phyloP scores from a whole-genome alignment of 1,140 invertebrate genomes.

The Tyrophagus putrescentiae region DNA sequence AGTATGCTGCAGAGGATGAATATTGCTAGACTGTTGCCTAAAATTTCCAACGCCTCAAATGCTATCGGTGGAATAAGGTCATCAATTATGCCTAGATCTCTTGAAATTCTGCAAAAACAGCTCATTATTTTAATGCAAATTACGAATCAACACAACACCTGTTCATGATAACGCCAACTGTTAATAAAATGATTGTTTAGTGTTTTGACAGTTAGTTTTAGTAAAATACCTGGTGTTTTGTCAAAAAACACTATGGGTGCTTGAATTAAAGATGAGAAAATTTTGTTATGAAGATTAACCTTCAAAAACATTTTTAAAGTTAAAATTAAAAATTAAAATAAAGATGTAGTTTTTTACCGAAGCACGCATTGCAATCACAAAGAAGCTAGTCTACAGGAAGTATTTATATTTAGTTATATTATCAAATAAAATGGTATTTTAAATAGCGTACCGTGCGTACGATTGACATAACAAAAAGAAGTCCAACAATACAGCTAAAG shows the following conservation, averaged over 20 bases:
- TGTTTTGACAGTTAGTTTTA: no score
- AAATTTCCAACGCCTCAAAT: constrained; percentile 51
- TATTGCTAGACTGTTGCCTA: constrained; percentile 10
- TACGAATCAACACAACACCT: no score
- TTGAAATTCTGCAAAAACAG: constrained; percentile 23
- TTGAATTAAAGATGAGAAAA: constrained; percentile 62
- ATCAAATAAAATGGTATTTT: constrained; percentile 55
- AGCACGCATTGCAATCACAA: no score
- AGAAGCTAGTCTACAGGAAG: no score
- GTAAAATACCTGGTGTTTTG: constrained; percentile 63
- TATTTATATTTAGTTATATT: no score
- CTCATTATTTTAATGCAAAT: no score
- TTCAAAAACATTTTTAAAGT: no score
- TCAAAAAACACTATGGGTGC: constrained; percentile 79
- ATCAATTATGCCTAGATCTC: constrained; percentile 24
- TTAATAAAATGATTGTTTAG: no score
- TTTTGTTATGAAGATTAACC: constrained; percentile 65
- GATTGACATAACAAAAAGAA: constrained; percentile 34
- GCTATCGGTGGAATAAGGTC: constrained; percentile 31
- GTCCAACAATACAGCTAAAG: constrained; percentile 33
- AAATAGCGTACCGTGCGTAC: constrained; percentile 55
- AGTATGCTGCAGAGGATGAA: constrained; percentile 1
- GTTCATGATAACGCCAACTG: constrained; percentile 28
- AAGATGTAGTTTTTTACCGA: no score
- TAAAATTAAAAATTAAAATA: no score